Evolutionary conservation across 2,113 vertebrate genomes (phyloP).

Genomic region (Erythrolamprus reginae): DNA sequence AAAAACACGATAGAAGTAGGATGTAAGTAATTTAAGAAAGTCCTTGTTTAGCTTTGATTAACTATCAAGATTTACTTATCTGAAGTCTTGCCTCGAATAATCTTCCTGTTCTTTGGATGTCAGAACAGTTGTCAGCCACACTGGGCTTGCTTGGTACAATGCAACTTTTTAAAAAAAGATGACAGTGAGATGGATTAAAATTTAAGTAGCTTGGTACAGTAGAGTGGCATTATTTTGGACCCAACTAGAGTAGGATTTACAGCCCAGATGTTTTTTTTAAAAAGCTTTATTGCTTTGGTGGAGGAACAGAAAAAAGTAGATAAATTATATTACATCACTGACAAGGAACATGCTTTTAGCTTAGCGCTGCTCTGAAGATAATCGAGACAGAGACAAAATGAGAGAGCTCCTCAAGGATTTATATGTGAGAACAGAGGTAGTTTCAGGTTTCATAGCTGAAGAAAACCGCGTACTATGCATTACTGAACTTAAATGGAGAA

Average conservation of each 20-base stretch:
- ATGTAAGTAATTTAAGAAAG: background rate
- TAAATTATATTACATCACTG: constrained; percentile 9
- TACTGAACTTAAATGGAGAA: background rate
- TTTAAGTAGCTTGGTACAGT: background rate
- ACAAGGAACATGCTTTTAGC: constrained; percentile 16
- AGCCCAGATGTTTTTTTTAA: background rate
- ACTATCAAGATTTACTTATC: background rate
- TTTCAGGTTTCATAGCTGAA: background rate
- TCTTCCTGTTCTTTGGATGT: too few species aligned
- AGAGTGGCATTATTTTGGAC: background rate
- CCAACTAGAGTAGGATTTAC: background rate
- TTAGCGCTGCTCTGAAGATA: background rate
- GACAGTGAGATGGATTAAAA: background rate
- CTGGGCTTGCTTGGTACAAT: background rate
- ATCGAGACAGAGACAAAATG: background rate
- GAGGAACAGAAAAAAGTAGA: constrained; percentile 5
- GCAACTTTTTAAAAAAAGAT: background rate
- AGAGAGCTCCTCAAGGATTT: background rate
- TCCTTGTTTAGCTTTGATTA: background rate
- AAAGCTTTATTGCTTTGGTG: background rate
- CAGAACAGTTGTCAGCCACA: background rate
- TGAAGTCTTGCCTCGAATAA: background rate
- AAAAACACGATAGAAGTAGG: background rate
- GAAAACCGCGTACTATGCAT: background rate
- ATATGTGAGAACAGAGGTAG: background rate